Evolutionary conservation across 2,797 vertebrate species (phyloP).

Genomic region (Triplophysa bombifrons): DNA sequence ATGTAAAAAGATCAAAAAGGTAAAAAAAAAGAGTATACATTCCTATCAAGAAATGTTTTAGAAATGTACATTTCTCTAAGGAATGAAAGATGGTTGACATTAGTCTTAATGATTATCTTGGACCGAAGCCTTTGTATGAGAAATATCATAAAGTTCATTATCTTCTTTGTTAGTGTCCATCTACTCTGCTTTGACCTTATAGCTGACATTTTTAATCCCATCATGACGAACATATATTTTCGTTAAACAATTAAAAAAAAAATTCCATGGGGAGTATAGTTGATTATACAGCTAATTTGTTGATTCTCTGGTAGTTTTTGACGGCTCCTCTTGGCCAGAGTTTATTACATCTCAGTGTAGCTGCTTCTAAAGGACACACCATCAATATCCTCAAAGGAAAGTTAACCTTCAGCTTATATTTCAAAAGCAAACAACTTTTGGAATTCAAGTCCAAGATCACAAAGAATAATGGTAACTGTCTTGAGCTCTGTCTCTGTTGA

Average conservation of each 20-base stretch:
- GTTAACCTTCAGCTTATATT: not conserved
- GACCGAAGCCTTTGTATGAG: constrained; percentile 49
- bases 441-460: not conserved
- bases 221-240: constrained; percentile 53
- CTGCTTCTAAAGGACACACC: not conserved
- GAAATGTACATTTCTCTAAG: constrained; percentile 51
- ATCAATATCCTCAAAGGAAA: constrained; percentile 8
- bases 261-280: constrained; percentile 65
- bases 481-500: not conserved
- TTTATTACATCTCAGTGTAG: constrained; percentile 51
- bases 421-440: not conserved
- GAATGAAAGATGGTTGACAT: constrained; percentile 64
- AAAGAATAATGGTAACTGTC: not conserved
- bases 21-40: constrained; percentile 60
- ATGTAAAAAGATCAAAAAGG: too few species aligned
- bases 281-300: constrained; percentile 66
- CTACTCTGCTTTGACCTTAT: constrained; percentile 60
- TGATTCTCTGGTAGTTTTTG: constrained; percentile 60
- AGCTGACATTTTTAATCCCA: constrained; percentile 55
- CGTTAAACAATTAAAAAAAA: constrained; percentile 66
- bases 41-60: constrained; percentile 71
- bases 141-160: not conserved
- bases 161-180: constrained; percentile 46
- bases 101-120: constrained; percentile 63
- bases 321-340: constrained; percentile 58